Percentiles rank a stretch among this genome's conserved stretches.
Evolutionary conservation across 2,797 vertebrate genomes (phyloP).

Genomic region (Danio aesculapii): DNA sequence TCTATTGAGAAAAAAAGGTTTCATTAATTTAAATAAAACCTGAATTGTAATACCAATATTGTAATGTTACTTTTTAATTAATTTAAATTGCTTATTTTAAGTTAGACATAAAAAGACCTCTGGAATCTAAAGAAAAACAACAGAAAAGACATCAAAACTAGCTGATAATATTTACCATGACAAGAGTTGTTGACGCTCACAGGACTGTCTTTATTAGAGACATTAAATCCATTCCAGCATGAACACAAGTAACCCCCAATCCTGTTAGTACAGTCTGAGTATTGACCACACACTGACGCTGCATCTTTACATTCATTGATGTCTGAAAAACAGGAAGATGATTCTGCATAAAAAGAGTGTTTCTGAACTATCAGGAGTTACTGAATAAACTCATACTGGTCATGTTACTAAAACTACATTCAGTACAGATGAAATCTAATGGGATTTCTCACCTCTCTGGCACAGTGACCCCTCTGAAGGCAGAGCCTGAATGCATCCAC

Average conservation of each 20-base stretch:
- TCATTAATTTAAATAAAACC: not conserved
- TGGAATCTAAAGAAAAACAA: too few relatives aligned
- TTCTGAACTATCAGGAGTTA: not conserved
- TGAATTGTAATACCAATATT: too few relatives aligned
- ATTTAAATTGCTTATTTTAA: too few relatives aligned
- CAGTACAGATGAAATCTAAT: too few relatives aligned
- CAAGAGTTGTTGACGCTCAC: conserved; percentile 32
- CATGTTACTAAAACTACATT: too few relatives aligned
- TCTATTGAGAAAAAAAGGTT: not conserved
- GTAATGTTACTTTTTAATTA: too few relatives aligned
- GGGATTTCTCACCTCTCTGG: conserved; percentile 7
- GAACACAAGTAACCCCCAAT: conserved; percentile 13
- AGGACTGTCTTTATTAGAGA: not conserved
- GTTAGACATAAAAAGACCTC: too few relatives aligned
- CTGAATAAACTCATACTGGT: not conserved
- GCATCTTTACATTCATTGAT: conserved; percentile 29
- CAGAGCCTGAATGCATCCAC: conserved; percentile 69
- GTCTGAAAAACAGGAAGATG: not conserved
- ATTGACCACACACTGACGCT: conserved; percentile 28
- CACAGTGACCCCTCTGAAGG: conserved; percentile 63
- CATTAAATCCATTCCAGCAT: conserved; percentile 32
- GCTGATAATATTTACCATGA: not conserved
- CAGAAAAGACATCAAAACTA: too few relatives aligned
- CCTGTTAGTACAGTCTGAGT: too few relatives aligned
- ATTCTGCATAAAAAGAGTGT: not conserved